These are phyloP conservation scores for Bellardia bayeri DNA, from an alignment of 2,888 invertebrate species.

Conservation along the genomic window DNA sequence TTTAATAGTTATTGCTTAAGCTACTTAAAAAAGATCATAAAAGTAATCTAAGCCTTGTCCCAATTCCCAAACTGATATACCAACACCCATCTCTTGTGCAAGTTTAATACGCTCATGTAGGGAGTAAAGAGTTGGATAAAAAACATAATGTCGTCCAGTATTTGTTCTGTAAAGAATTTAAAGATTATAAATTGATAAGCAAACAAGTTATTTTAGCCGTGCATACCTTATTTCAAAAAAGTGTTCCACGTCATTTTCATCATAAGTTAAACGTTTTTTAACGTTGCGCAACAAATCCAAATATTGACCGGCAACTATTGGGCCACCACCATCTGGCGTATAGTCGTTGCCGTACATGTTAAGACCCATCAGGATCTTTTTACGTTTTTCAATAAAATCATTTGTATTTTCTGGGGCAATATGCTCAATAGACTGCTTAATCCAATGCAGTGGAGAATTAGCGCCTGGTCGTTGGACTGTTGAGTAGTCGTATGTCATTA, in stretches of 20 bases:
- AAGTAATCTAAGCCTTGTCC: slow-evolving; percentile 98
- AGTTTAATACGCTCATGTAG: slow-evolving; percentile 92
- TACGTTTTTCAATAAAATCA: slow-evolving; percentile 85
- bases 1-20: not conserved
- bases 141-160: slow-evolving; percentile 90
- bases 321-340: slow-evolving; percentile 91
- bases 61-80: slow-evolving; percentile 97
- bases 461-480: slow-evolving; percentile 93
- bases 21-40: slow-evolving; percentile 91
- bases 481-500: slow-evolving; percentile 99
- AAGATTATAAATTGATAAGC: slow-evolving; percentile 33
- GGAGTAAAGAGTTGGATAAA: slow-evolving; percentile 95
- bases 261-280: slow-evolving; percentile 91
- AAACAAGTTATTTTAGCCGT: slow-evolving; percentile 34
- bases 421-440: slow-evolving; percentile 89
- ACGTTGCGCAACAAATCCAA: slow-evolving; percentile 90
- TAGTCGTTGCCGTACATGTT: slow-evolving; percentile 98
- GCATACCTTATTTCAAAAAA: slow-evolving; percentile 93
- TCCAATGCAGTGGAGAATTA: slow-evolving; percentile 95
- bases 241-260: slow-evolving; percentile 92
- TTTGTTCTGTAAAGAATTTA: slow-evolving; percentile 85
- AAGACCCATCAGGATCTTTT: slow-evolving; percentile 93
- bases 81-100: slow-evolving; percentile 91
- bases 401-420: slow-evolving; percentile 87
- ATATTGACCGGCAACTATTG: slow-evolving; percentile 92